phyloP scores from a whole-genome alignment of 2,113 vertebrate genomes.

The chimpanzee (Pan troglodytes) region DNA sequence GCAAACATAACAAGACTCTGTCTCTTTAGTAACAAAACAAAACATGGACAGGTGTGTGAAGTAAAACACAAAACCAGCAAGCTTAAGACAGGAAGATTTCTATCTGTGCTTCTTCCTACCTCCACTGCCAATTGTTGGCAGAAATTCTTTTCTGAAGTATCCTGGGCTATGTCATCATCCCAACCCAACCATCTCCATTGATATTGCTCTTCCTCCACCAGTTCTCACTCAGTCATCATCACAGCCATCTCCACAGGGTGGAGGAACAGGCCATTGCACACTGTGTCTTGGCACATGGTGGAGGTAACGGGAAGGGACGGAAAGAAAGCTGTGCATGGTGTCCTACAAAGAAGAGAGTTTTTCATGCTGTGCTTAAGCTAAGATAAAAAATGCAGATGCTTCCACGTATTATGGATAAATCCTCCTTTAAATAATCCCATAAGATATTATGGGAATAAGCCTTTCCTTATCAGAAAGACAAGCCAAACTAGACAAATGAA shows the following conservation, averaged over 20 bases:
- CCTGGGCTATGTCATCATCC: not conserved
- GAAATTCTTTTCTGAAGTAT: not conserved
- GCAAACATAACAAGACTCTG: no score
- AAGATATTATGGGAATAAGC: not conserved
- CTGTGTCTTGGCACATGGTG: not conserved
- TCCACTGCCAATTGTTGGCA: not conserved
- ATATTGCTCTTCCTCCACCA: not conserved
- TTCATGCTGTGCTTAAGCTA: not conserved
- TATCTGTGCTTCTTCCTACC: not conserved
- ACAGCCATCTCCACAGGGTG: not conserved
- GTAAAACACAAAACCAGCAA: not conserved
- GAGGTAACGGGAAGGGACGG: not conserved
- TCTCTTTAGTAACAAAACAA: no score
- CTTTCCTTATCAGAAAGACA: not conserved
- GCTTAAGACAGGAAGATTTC: not conserved
- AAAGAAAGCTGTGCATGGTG: not conserved
- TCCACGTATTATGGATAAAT: not conserved
- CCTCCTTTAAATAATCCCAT: not conserved
- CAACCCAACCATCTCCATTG: not conserved
- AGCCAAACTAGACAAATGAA: not conserved
- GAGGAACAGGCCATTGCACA: not conserved
- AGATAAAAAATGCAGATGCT: not conserved
- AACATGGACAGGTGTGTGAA: not conserved
- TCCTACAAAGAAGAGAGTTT: not conserved
- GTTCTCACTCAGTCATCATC: not conserved